phyloP scores from a whole-genome alignment of 2,113 vertebrate species.

The Paracyprichromis sp. region DNA sequence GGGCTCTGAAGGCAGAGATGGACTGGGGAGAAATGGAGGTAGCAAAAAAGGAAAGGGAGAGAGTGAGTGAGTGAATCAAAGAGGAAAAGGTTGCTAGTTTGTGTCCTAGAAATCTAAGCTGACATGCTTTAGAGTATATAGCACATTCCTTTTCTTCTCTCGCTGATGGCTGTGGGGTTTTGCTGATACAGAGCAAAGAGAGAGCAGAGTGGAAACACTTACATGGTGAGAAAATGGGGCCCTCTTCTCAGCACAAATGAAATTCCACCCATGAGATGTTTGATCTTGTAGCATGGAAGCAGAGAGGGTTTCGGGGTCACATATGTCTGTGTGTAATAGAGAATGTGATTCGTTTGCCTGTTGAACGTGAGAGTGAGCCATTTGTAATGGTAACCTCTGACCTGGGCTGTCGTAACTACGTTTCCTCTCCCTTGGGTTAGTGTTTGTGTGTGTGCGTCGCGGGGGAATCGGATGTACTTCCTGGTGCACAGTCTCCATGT shows the following conservation, averaged over 20 bases:
- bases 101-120: neutral
- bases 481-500: conserved; percentile 11
- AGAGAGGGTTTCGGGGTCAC: conserved; percentile 7
- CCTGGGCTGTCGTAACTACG: conserved; percentile 28
- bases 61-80: neutral
- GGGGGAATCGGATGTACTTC: conserved; percentile 27
- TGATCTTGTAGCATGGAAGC: neutral
- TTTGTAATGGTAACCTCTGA: conserved; percentile 59
- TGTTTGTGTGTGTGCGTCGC: neutral
- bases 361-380: conserved; percentile 54
- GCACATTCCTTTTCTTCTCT: neutral
- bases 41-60: neutral
- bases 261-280: neutral
- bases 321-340: neutral
- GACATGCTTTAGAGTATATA: conserved; percentile 1
- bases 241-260: neutral
- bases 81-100: neutral
- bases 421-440: conserved; percentile 39
- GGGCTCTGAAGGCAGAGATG: conserved; percentile 1
- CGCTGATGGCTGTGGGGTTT: neutral
- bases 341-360: conserved; percentile 14
- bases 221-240: conserved; percentile 28
- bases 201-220: conserved; percentile 25
- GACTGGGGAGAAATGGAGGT: neutral
- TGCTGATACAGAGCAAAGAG: neutral